phyloP scores from a whole-genome alignment of 2,888 invertebrate genomes.

The Perdita meconis region DNA sequence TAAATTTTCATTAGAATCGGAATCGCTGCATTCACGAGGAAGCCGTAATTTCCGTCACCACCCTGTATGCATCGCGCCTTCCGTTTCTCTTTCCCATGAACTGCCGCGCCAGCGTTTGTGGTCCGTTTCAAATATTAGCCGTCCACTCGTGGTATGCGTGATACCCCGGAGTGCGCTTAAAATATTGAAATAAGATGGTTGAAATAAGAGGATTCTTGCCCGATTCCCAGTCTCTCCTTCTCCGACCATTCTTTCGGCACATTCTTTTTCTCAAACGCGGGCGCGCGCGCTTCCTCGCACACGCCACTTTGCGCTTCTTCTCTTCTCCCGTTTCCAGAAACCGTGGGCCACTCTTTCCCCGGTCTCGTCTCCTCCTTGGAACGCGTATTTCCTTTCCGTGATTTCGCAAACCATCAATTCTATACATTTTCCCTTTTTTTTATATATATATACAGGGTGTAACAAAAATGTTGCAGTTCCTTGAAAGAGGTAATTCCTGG shows the following conservation, averaged over 20 bases:
- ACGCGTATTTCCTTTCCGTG: conserved; percentile 14
- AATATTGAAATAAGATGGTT: conserved; percentile 77
- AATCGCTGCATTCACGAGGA: background rate
- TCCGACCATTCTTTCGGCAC: conserved; percentile 22
- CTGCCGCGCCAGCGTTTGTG: conserved; percentile 49
- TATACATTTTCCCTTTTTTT: background rate
- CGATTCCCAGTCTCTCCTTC: conserved; percentile 41
- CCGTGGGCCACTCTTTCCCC: background rate
- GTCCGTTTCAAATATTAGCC: conserved; percentile 77
- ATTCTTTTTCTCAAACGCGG: conserved; percentile 37
- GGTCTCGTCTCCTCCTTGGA: background rate
- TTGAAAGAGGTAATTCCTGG: background rate
- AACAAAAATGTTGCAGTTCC: no score
- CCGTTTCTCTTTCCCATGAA: conserved; percentile 42
- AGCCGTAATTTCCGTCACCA: background rate
- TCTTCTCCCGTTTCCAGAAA: conserved; percentile 36
- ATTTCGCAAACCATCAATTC: conserved; percentile 22
- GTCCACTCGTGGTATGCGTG: conserved; percentile 75
- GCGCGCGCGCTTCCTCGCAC: conserved; percentile 9
- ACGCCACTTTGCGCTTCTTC: conserved; percentile 37
- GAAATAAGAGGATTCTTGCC: conserved; percentile 60
- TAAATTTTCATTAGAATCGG: background rate
- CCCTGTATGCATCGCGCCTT: background rate
- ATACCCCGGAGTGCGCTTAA: conserved; percentile 76
- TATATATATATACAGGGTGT: no score